These are phyloP conservation scores for Zaprionus inermis DNA, from an alignment of 1,140 invertebrate genomes.

Conservation along the genomic window DNA sequence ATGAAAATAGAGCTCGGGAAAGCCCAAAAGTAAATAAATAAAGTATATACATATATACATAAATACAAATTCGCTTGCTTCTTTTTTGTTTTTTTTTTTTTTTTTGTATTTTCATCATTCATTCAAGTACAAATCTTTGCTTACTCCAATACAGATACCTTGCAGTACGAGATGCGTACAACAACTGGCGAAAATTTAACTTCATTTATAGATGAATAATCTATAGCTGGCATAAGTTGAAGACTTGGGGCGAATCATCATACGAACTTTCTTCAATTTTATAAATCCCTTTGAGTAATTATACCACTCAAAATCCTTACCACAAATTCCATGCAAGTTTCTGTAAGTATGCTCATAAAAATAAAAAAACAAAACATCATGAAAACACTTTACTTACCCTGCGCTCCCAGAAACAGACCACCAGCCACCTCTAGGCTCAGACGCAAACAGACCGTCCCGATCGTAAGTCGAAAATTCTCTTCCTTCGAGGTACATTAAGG, in stretches of 20 bases:
- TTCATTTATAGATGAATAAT: not conserved
- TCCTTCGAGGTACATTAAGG: not conserved
- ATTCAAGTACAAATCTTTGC: too few species aligned
- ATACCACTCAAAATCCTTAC: not conserved
- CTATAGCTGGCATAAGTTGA: not conserved
- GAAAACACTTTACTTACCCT: constrained; percentile 3
- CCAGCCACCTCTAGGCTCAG: not conserved
- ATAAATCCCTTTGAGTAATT: rapidly evolving
- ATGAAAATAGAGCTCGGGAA: too few species aligned
- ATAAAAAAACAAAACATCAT: not conserved
- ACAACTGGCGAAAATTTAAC: too few species aligned
- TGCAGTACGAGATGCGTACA: too few species aligned
- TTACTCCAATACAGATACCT: too few species aligned
- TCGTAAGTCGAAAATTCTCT: constrained; percentile 5
- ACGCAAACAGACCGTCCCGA: not conserved
- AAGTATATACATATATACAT: too few species aligned
- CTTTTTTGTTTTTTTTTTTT: too few species aligned
- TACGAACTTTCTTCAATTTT: not conserved
- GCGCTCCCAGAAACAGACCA: not conserved
- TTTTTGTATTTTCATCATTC: too few species aligned
- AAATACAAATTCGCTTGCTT: too few species aligned
- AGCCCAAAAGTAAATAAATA: too few species aligned
- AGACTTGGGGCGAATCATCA: constrained; percentile 15
- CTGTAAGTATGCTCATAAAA: not conserved
- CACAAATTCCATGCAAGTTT: constrained; percentile 2